A percentile compares a stretch with the other conserved stretches of the same genome.
Evolutionary conservation across 2,888 invertebrate species (phyloP).

Genomic region (Ophion ventricosus): DNA sequence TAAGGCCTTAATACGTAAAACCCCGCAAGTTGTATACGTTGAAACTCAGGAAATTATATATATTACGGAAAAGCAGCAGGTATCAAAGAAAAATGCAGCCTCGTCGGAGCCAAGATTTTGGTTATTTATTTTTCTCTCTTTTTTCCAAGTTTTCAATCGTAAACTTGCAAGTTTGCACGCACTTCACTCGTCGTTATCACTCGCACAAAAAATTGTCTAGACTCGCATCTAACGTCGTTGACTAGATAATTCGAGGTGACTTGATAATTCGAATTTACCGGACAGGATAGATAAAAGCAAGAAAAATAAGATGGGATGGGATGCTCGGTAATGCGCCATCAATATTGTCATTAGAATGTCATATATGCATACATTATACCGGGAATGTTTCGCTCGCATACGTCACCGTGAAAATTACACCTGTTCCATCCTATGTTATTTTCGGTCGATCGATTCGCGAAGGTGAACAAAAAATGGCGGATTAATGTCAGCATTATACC

Average conservation of each 20-base stretch:
- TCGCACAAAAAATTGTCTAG: too few relatives aligned
- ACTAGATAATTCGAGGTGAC: not conserved
- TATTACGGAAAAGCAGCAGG: too few relatives aligned
- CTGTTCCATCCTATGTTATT: conserved; percentile 60
- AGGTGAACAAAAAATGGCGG: conserved; percentile 61
- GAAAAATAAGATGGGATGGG: conserved; percentile 6
- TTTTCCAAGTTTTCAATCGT: not conserved
- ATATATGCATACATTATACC: conserved; percentile 43
- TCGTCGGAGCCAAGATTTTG: not conserved
- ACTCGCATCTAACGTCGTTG: too few relatives aligned
- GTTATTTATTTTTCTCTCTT: not conserved
- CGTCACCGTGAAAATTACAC: conserved; percentile 63
- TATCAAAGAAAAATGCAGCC: not conserved
- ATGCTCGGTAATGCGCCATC: conserved; percentile 44
- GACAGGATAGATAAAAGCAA: not conserved
- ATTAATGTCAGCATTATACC: conserved; percentile 66
- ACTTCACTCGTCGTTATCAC: not conserved
- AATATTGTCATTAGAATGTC: conserved; percentile 57
- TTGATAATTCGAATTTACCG: not conserved
- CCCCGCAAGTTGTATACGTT: too few relatives aligned
- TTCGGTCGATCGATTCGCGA: conserved; percentile 55
- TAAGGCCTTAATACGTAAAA: too few relatives aligned
- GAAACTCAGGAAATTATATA: too few relatives aligned
- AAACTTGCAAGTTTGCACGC: not conserved
- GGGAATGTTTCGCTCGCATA: conserved; percentile 48